A percentile compares a stretch with the other conserved stretches of the same genome.
Evolutionary conservation across 2,888 invertebrate species (phyloP).

Genomic region (Empis stercorea): DNA sequence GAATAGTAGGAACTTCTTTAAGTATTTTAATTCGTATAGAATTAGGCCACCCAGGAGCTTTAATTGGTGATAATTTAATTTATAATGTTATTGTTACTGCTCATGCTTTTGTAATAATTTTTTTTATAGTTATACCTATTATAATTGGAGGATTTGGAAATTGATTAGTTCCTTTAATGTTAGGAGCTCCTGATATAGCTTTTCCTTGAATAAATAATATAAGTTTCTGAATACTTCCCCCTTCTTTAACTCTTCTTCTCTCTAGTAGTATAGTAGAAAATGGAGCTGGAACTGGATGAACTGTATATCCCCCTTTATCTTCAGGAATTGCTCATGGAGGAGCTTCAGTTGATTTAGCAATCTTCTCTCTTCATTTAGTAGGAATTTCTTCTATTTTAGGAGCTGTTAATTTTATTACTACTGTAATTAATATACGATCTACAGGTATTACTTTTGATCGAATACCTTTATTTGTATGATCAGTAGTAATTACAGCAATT

Average conservation of each 20-base stretch:
- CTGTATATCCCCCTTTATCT: conserved; percentile 59
- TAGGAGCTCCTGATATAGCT: conserved; percentile 67
- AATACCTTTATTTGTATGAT: conserved; percentile 61
- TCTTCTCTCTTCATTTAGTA: conserved; percentile 64
- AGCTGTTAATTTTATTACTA: conserved; percentile 67
- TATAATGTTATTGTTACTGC: conserved; percentile 68
- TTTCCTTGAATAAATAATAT: conserved; percentile 76
- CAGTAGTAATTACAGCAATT: conserved; percentile 52
- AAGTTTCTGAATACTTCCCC: conserved; percentile 68
- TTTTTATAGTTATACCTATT: conserved; percentile 61
- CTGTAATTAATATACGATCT: conserved; percentile 58
- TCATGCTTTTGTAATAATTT: conserved; percentile 74
- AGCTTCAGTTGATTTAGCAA: conserved; percentile 57
- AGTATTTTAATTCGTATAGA: conserved; percentile 61
- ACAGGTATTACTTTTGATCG: conserved; percentile 46
- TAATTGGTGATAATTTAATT: conserved; percentile 62
- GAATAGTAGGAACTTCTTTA: conserved; percentile 55
- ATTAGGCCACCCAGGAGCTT: conserved; percentile 50
- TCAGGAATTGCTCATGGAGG: conserved; percentile 50
- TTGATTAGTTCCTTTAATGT: conserved; percentile 62
- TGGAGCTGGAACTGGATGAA: conserved; percentile 68
- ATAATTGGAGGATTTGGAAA: conserved; percentile 77
- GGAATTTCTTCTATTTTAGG: conserved; percentile 63
- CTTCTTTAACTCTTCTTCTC: conserved; percentile 51
- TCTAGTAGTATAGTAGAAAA: conserved; percentile 51